A percentile compares a stretch with the other conserved stretches of the same genome.
Conservation (phyloP, 2,888 invertebrate genomes). For the Drosophila robusta region DNA sequence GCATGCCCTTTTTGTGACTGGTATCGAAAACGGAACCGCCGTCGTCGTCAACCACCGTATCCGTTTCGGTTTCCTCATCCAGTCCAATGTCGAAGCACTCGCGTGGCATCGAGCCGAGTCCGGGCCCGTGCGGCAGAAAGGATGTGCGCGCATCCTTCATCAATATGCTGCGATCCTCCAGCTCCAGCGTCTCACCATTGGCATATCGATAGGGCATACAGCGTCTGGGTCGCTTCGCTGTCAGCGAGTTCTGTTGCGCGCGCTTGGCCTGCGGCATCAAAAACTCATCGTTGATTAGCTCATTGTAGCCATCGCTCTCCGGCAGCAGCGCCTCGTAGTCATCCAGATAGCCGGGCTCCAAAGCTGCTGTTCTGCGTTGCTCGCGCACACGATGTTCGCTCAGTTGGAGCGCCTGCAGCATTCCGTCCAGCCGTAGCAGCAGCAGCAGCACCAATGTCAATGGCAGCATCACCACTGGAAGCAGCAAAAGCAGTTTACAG, state of each 20-base stretch:
- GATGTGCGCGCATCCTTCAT: constrained; percentile 88
- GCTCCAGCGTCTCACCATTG: constrained; percentile 82
- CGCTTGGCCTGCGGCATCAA: constrained; percentile 47
- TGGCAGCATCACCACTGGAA: constrained; percentile 84
- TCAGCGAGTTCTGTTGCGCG: constrained; percentile 36
- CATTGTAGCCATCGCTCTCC: constrained; percentile 58
- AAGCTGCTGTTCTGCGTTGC: constrained; percentile 36
- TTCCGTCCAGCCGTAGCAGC: constrained; percentile 82
- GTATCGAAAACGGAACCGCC: constrained; percentile 9
- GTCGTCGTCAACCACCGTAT: constrained; percentile 19
- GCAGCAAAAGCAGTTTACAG: constrained; percentile 83
- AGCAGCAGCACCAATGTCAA: constrained; percentile 82
- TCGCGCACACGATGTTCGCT: constrained; percentile 63
- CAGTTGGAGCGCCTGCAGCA: constrained; percentile 80
- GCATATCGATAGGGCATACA: constrained; percentile 81
- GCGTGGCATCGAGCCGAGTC: constrained; percentile 86
- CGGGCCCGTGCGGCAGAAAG: constrained; percentile 86
- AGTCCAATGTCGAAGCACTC: constrained; percentile 73
- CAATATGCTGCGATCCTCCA: constrained; percentile 87
- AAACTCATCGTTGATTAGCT: constrained; percentile 65
- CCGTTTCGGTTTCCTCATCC: constrained; percentile 2
- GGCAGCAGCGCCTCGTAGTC: constrained; percentile 67
- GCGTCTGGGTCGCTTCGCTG: constrained; percentile 68
- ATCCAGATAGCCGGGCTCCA: constrained; percentile 44
- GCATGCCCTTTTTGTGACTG: constrained; percentile 29